Conservation (phyloP, 2,888 invertebrate genomes). For the Odontocolon sp. region DNA sequence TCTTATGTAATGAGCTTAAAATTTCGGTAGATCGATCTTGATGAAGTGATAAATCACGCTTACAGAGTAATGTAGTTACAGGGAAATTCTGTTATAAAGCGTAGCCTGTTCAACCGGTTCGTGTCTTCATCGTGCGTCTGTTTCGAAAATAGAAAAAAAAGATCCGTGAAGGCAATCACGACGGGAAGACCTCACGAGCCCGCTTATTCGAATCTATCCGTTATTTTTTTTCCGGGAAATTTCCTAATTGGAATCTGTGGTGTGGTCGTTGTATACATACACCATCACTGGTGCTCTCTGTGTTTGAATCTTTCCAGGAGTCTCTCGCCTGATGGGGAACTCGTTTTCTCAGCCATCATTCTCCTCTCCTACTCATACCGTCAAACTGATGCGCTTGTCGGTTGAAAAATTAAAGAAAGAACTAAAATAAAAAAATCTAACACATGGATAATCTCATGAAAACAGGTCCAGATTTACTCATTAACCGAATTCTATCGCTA, state of each 20-base stretch:
- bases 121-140: slow-evolving; percentile 19
- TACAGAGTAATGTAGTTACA: background rate
- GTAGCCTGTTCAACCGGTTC: background rate
- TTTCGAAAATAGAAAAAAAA: slow-evolving; percentile 55
- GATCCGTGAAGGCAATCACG: slow-evolving; percentile 38
- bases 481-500: slow-evolving; percentile 37
- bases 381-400: slow-evolving; percentile 25
- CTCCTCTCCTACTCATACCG: slow-evolving; percentile 6
- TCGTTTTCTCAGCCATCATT: slow-evolving; percentile 49
- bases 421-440: background rate
- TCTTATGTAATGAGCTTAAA: background rate
- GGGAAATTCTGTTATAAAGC: background rate
- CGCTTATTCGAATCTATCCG: slow-evolving; percentile 6
- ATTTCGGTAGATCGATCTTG: background rate
- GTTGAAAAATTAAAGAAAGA: slow-evolving; percentile 30
- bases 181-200: slow-evolving; percentile 46
- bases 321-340: slow-evolving; percentile 44
- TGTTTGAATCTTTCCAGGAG: slow-evolving; percentile 31
- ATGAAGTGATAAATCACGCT: slow-evolving; percentile 13
- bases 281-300: slow-evolving; percentile 16
- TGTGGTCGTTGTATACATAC: slow-evolving; percentile 29
- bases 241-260: slow-evolving; percentile 56
- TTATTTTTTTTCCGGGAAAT: slow-evolving; percentile 52
- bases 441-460: slow-evolving; percentile 1
- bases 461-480: slow-evolving; percentile 33